Conservation (phyloP, 2,888 invertebrate genomes). For the Neoscelio sp. region DNA sequence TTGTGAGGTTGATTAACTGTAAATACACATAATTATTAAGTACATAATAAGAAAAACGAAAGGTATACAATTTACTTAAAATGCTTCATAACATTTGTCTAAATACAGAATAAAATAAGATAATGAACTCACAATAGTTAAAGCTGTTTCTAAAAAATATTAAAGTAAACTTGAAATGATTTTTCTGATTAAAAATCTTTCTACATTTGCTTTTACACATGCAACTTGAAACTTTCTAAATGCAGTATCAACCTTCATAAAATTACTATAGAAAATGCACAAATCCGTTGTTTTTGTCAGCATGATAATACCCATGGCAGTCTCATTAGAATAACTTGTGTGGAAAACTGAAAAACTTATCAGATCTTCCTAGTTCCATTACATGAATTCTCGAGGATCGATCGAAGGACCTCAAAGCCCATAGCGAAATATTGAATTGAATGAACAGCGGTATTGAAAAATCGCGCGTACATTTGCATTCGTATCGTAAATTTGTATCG, state of each 20-base stretch:
- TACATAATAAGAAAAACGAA: too few relatives aligned
- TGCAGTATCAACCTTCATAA: not conserved
- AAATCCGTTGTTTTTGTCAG: not conserved
- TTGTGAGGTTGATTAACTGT: too few relatives aligned
- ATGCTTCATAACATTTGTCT: too few relatives aligned
- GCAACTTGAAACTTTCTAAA: not conserved
- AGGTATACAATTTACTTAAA: too few relatives aligned
- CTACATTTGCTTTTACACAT: not conserved
- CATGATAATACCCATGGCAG: conserved; percentile 6
- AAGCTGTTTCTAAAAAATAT: too few relatives aligned
- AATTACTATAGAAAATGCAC: not conserved
- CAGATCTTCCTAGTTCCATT: not conserved
- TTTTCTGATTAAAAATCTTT: too few relatives aligned
- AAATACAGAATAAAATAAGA: too few relatives aligned
- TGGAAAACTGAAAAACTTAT: conserved; percentile 1
- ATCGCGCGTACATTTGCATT: conserved; percentile 33
- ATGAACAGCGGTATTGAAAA: not conserved
- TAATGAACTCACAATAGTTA: too few relatives aligned
- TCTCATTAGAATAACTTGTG: conserved; percentile 1
- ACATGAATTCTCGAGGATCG: not conserved
- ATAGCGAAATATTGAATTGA: not conserved
- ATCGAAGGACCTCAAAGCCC: not conserved
- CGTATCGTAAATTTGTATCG: conserved; percentile 42
- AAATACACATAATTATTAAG: too few relatives aligned
- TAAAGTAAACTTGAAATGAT: not conserved